These are phyloP conservation scores for Pollachius pollachius DNA, from an alignment of 2,113 vertebrate species.

Conservation along the genomic window DNA sequence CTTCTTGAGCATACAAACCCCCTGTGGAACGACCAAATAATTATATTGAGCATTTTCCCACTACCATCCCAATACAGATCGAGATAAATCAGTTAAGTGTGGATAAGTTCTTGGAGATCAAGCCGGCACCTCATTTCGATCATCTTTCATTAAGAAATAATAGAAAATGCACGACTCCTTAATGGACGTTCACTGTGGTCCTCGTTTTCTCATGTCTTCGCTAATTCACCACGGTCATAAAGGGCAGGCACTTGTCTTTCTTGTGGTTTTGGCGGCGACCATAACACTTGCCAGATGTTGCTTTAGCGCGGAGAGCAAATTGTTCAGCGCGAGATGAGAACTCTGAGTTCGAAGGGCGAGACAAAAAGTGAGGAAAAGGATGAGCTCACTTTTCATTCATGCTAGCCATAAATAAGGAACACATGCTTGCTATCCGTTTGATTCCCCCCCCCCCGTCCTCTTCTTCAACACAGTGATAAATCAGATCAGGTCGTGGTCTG, in stretches of 20 bases:
- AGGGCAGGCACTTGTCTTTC: conserved; percentile 40
- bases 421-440: conserved; percentile 66
- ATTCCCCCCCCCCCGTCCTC: conserved; percentile 42
- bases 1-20: too few species aligned
- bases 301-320: conserved; percentile 26
- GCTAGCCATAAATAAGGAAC: conserved; percentile 76
- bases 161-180: conserved; percentile 1
- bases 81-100: too few species aligned
- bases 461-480: conserved; percentile 62
- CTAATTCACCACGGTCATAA: conserved; percentile 24
- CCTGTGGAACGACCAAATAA: too few species aligned
- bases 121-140: not conserved
- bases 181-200: conserved; percentile 40
- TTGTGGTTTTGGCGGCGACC: conserved; percentile 51
- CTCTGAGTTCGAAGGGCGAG: conserved; percentile 37
- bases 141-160: not conserved
- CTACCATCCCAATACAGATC: too few species aligned
- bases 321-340: conserved; percentile 39
- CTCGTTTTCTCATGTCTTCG: conserved; percentile 25
- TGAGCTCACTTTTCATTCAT: conserved; percentile 76
- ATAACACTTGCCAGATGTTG: conserved; percentile 70
- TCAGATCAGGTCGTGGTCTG: conserved; percentile 53
- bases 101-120: too few species aligned
- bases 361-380: conserved; percentile 51
- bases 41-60: too few species aligned